phyloP scores from a whole-genome alignment of 2,888 invertebrate genomes.

The Hoplodrina ambigua region DNA sequence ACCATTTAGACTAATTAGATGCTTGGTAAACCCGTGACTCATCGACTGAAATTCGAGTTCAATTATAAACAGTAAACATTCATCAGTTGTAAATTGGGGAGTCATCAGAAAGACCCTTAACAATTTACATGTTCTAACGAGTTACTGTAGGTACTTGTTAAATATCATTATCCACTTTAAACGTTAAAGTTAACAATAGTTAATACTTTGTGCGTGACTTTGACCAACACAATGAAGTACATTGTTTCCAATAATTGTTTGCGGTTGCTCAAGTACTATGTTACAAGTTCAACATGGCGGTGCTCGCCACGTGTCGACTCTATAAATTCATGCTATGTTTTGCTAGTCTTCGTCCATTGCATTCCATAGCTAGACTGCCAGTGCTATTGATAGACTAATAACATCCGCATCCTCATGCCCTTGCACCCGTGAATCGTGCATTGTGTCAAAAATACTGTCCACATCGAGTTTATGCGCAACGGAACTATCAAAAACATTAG shows the following conservation, averaged over 20 bases:
- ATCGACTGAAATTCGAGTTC: conserved; percentile 7
- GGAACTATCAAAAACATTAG: conserved; percentile 16
- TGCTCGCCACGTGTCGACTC: conserved; percentile 76
- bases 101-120: neutral
- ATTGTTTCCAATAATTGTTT: conserved; percentile 60
- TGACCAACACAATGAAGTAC: conserved; percentile 58
- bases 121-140: conserved; percentile 2
- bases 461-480: conserved; percentile 12
- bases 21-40: neutral
- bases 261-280: conserved; percentile 57
- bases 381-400: conserved; percentile 81
- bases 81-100: conserved; percentile 1
- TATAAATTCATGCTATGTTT: conserved; percentile 70
- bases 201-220: conserved; percentile 59
- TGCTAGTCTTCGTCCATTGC: conserved; percentile 71
- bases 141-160: conserved; percentile 12
- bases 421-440: conserved; percentile 65
- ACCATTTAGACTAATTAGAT: conserved; percentile 1
- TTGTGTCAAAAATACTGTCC: conserved; percentile 62
- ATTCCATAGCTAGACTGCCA: conserved; percentile 76
- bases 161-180: conserved; percentile 35
- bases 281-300: conserved; percentile 57
- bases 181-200: conserved; percentile 38
- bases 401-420: conserved; percentile 76
- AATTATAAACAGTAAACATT: conserved; percentile 15